Evolutionary conservation across 1,140 invertebrate species (phyloP).

Genomic region (Drosophila subpulchrella): DNA sequence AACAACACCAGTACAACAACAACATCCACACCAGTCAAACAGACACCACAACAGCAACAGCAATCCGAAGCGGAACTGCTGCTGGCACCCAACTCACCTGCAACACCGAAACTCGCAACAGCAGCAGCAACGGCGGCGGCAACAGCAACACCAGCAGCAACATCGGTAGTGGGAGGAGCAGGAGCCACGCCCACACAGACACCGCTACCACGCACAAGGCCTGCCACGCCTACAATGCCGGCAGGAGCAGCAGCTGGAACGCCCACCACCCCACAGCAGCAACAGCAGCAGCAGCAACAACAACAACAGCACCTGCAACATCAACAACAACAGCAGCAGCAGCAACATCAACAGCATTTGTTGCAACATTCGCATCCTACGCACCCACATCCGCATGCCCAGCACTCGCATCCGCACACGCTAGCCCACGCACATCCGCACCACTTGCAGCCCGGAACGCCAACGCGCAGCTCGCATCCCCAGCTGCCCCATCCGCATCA

Average conservation of each 20-base stretch:
- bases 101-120: slow-evolving; percentile 43
- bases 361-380: slow-evolving; percentile 40
- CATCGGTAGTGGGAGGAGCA: slow-evolving; percentile 11
- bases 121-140: slow-evolving; percentile 18
- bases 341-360: slow-evolving; percentile 23
- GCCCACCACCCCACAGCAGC: slow-evolving; percentile 54
- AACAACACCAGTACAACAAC: slow-evolving; percentile 53
- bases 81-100: slow-evolving; percentile 54
- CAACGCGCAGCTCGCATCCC: slow-evolving; percentile 43
- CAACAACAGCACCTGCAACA: slow-evolving; percentile 47
- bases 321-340: slow-evolving; percentile 46
- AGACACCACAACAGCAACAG: slow-evolving; percentile 65
- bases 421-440: slow-evolving; percentile 59
- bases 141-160: slow-evolving; percentile 14
- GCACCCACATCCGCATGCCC: slow-evolving; percentile 45
- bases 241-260: slow-evolving; percentile 20
- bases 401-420: slow-evolving; percentile 48
- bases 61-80: slow-evolving; percentile 40
- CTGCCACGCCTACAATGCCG: slow-evolving; percentile 61
- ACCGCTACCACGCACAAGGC: slow-evolving; percentile 56
- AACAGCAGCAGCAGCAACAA: slow-evolving; percentile 45
- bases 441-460: slow-evolving; percentile 53
- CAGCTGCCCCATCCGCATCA: slow-evolving; percentile 50
- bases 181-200: slow-evolving; percentile 32
- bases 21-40: slow-evolving; percentile 73